Conservation (phyloP, 2,113 vertebrate genomes). For the Sus scrofa region T2T-Sscrofa CM000818.6:84088001-84088500, state of each 20-base stretch:
- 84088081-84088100: background rate
- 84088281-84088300: no score
- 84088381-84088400: no score
- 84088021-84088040: background rate
- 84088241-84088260: background rate
- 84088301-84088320: no score
- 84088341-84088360: no score
- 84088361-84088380: no score
- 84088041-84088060: background rate
- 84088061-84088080: background rate
- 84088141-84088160: background rate
- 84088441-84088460: background rate
- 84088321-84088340: no score
- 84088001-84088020: background rate
- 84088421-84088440: background rate
- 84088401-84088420: no score
- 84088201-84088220: background rate
- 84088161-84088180: background rate
- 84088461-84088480: background rate
- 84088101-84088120: background rate
- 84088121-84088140: background rate
- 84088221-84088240: background rate
- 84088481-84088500: rapidly evolving
- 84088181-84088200: background rate
- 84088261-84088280: background rate